Base-by-base conservation (phyloP, 1,140 invertebrate species). In the Linepithema humile region DNA sequence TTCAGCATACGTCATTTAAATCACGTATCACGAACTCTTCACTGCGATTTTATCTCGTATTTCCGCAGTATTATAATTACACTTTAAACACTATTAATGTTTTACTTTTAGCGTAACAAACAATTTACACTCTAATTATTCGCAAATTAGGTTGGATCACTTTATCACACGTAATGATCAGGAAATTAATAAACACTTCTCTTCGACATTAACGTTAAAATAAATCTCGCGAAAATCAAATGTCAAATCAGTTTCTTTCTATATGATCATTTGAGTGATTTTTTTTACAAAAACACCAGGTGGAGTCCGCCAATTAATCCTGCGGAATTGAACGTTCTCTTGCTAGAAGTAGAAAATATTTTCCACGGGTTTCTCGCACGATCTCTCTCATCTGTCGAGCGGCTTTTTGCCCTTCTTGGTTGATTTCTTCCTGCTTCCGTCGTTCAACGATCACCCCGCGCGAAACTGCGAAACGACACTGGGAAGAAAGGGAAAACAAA, bases 401-500 rank as follows among this genome's bases (percentile, higher is more conserved):
- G 85, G 64, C 53, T 83, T 83, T 72, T 85, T 48, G 55, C 38
- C 70, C 53, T 72, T 73, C 59, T 43, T 69, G 69, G 75, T 73
- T 65, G 77, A 86, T 83, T 86, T 73, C 82, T 84, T 70, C 65
- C 84, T 57, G 84, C 82, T 84, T 89, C 88, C 84, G 75, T 87
- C 75, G 83, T 80, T 85, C 83, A 77, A 90, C 88, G 91, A 93
- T 90, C 91, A 88, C 91, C 92, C 90, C 94, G 87, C 92, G 87
- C 89, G 72, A 90, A 88, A 90, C 91, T 93, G 88, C 92, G 90
- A 93, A 93, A 93, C 93, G 93, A 94, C 93, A 94, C 94, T 94
- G 93, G 86, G 92, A 94, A 94, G 93, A 94, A 89, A 94, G 93
- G 91, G 93, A 94, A 94, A 94, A 94, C 94, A 94, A 94, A 94